Evolutionary conservation across 1,140 invertebrate genomes (phyloP), one percentile per base, ranked within the genome.

Genomic region (Temnothorax curvispinosus): DNA sequence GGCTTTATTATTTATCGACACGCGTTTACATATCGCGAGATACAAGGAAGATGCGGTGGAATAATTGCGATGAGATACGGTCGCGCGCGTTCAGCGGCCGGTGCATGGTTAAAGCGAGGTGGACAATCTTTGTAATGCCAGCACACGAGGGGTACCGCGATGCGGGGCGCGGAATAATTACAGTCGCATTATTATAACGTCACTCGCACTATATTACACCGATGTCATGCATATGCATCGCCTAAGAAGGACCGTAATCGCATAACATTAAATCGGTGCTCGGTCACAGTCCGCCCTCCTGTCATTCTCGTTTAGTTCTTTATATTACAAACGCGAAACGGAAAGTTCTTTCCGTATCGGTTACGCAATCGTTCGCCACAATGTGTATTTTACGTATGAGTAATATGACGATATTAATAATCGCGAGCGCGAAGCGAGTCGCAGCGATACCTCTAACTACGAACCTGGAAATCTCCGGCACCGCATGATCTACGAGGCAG

Each of bases 151-250:
- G 18, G 7, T 58, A 58, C 21, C 67, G 54, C 47, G 21, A 13
- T 8, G 4, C 80, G 18, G 6, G 15, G 21, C 32, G 64, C 82
- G 74, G 89, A 88, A 92, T 94, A 94, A 95, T 94, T 95, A 93
- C 86, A 92, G 92, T 88, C 85, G 91, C 91, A 93, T 94, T 94
- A 94, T 94, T 93, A 93, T 93, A 92, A 93, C 92, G 93, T 95
- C 94, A 93, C 86, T 87, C 78, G 92, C 90, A 91, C 94, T 94
- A 94, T 90, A 94, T 95, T 94, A 93, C 69, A 54, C 13, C 52
- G 60, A 52, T 89, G 78, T 91, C 91, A 94, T 94, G 91, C 93
- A 95, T 94, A 94, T 94, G 93, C 93, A 94, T 92, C 69, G 78
- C 80, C n/a, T 58, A 81, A 76, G 87, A 81, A 86, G 85, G 35